Evolutionary conservation across 2,113 vertebrate species (phyloP).

Genomic region (Corythoichthys intestinalis): DNA sequence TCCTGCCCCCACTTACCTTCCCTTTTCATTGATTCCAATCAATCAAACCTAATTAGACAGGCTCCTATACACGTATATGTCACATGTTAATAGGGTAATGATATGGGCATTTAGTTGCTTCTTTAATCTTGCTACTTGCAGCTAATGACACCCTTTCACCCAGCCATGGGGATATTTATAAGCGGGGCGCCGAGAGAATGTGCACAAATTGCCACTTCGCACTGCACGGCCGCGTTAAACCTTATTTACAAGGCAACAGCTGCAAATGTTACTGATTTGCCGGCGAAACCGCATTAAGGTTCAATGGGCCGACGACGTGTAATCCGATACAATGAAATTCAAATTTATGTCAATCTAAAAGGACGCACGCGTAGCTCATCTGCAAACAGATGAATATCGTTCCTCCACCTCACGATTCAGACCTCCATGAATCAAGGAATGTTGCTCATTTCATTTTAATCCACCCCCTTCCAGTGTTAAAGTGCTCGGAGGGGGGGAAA

Average conservation of each 20-base stretch:
- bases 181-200: slow-evolving; percentile 39
- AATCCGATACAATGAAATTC: slow-evolving; percentile 60
- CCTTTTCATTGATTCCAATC: slow-evolving; percentile 65
- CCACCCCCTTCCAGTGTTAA: slow-evolving; percentile 38
- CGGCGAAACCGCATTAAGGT: slow-evolving; percentile 46
- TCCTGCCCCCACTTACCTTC: slow-evolving; percentile 46
- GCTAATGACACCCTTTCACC: slow-evolving; percentile 54
- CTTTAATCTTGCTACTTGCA: slow-evolving; percentile 63
- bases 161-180: slow-evolving; percentile 63
- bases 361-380: slow-evolving; percentile 31
- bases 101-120: slow-evolving; percentile 63
- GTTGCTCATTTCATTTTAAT: slow-evolving; percentile 66
- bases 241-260: slow-evolving; percentile 65
- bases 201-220: slow-evolving; percentile 33
- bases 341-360: slow-evolving; percentile 44
- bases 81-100: slow-evolving; percentile 67
- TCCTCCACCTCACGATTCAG: slow-evolving; percentile 43
- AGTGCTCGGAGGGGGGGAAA: slow-evolving; percentile 38
- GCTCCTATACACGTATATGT: slow-evolving; percentile 63
- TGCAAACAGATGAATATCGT: slow-evolving; percentile 49
- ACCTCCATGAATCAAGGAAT: slow-evolving; percentile 48
- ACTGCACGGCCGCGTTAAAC: slow-evolving; percentile 49
- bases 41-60: slow-evolving; percentile 67
- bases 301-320: slow-evolving; percentile 53
- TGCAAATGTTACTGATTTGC: slow-evolving; percentile 52